Evolutionary conservation across 2,113 vertebrate species (phyloP).

Genomic region (Chionodraco myersi): DNA sequence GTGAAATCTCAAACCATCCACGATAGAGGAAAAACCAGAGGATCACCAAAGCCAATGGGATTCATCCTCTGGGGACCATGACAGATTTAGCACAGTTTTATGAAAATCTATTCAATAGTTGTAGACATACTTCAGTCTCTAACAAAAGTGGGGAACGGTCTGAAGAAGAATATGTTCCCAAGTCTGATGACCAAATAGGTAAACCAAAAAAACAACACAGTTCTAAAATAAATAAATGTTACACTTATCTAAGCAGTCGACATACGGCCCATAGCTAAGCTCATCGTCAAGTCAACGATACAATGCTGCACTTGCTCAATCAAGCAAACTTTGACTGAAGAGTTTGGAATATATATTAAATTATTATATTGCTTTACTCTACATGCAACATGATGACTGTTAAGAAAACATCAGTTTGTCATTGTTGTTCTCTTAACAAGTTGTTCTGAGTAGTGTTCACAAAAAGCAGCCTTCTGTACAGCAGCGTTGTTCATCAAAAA

Average conservation of each 20-base stretch:
- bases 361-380: background rate
- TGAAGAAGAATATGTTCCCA: background rate
- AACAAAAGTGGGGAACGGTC: background rate
- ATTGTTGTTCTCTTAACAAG: constrained; percentile 12
- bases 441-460: constrained; percentile 15
- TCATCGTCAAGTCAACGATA: background rate
- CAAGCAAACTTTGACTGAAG: too few relatives aligned
- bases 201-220: background rate
- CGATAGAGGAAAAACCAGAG: background rate
- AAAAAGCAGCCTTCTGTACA: background rate
- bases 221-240: background rate
- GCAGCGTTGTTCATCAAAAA: constrained; percentile 28
- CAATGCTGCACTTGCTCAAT: too few relatives aligned
- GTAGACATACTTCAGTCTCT: background rate
- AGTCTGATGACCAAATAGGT: background rate
- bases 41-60: background rate
- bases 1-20: too few relatives aligned
- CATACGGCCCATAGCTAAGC: background rate
- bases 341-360: too few relatives aligned
- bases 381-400: background rate
- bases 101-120: background rate
- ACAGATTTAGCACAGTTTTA: too few relatives aligned
- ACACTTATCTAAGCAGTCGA: background rate
- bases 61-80: background rate
- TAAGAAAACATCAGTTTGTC: constrained; percentile 3